Evolutionary conservation across 2,113 vertebrate genomes (phyloP), one percentile per base, ranked within the genome.

Genomic region (Scartelaos histophorus): DNA sequence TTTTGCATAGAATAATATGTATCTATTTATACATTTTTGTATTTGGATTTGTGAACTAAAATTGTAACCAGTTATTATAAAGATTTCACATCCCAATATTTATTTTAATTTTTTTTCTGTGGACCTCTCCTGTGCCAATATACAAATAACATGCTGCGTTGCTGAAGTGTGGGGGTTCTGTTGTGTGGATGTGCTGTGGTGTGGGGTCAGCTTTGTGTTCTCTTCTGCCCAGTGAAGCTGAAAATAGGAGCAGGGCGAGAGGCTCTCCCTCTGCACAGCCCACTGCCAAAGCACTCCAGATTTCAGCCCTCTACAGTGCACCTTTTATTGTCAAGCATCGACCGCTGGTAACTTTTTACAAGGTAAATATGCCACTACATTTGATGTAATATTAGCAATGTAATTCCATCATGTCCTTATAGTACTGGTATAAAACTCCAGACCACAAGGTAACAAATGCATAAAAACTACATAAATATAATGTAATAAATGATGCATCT

Each of bases 161-260:
- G 10, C 1, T n/a, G 51, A 54, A 54, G 51, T 54, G n/a, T 19
- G 1, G 19, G 7, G 51, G 51, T 54, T 19, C 51, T 21, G 47
- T 24, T 45, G 29, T 67, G 61, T 56, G 64, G 66, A 66, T 78
- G 73, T 19, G 54, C 80, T 74, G 86, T 89, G 89, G 56, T 67
- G 82, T 75, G 66, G 73, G 71, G 71, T 84, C 76, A 86, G 61
- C 80, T 82, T 78, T 74, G 85, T 58, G 1, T 77, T 87, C 85
- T 80, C 79, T 69, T 73, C 85, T 88, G 87, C 71, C 80, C 83
- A 87, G 62, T 92, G 86, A 87, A 91, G 90, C 91, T 91, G 88
- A 90, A 92, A 92, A 92, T 92, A 87, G 85, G 80, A 76, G 53
- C 49, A 69, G 45, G 74, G 79, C 87, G 87, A 74, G 75, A 84